phyloP scores from a whole-genome alignment of 2,113 vertebrate genomes.

The Laterallus jamaicensis region DNA sequence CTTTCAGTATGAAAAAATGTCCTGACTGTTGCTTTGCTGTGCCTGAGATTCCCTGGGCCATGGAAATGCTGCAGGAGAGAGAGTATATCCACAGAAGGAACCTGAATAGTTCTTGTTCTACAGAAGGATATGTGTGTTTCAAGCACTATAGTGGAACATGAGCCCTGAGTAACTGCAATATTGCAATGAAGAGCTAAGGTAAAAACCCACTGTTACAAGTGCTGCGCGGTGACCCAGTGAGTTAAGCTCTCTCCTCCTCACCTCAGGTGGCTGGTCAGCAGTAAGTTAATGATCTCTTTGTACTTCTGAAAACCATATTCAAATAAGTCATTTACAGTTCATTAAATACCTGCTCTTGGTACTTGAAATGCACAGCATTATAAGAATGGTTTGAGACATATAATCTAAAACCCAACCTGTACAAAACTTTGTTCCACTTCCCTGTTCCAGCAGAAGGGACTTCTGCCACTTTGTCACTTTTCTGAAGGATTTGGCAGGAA shows the following conservation, averaged over 20 bases:
- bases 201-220: neutral
- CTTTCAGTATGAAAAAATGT: neutral
- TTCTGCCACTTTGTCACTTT: neutral
- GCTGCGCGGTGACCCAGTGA: neutral
- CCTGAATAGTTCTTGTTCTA: neutral
- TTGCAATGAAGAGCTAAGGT: neutral
- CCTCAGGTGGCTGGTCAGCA: constrained; percentile 42
- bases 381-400: neutral
- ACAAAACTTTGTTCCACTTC: neutral
- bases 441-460: neutral
- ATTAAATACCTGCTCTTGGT: neutral
- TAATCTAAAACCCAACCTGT: neutral
- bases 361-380: neutral
- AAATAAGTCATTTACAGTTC: constrained; percentile 41
- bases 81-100: neutral
- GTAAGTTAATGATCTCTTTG: constrained; percentile 39
- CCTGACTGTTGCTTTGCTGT: neutral
- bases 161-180: neutral
- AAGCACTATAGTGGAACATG: neutral
- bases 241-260: constrained; percentile 30
- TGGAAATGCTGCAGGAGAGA: neutral
- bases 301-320: constrained; percentile 26
- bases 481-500: neutral
- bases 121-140: neutral
- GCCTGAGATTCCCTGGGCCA: neutral